Evolutionary conservation across 2,888 invertebrate genomes (phyloP).

Genomic region (Epirrita christyi): DNA sequence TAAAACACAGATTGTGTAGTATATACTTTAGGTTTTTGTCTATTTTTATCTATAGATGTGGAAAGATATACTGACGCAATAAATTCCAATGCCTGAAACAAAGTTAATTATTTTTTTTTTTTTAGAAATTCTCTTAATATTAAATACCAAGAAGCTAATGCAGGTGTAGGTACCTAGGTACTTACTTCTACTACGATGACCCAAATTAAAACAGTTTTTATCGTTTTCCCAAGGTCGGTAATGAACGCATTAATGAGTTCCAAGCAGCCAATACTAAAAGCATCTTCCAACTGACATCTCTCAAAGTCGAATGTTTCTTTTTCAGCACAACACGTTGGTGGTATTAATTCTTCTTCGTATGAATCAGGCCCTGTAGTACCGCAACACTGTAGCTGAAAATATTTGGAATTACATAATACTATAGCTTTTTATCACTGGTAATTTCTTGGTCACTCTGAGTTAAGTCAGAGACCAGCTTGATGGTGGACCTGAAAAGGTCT

Average conservation of each 20-base stretch:
- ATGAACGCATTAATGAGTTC: conserved; percentile 2
- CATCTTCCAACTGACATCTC: conserved; percentile 10
- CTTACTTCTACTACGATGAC: conserved; percentile 15
- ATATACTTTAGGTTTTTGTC: background rate
- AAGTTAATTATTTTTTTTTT: background rate
- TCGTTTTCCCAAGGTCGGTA: background rate
- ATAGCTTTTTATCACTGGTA: no score
- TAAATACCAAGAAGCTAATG: no score
- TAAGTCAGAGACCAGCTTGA: no score
- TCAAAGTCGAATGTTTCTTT: background rate
- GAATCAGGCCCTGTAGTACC: conserved; percentile 18
- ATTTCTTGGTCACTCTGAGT: no score
- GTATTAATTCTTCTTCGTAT: conserved; percentile 9
- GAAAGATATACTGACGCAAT: conserved; percentile 10
- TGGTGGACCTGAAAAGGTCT: no score
- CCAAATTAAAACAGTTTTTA: conserved; percentile 7
- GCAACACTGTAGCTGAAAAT: conserved; percentile 14
- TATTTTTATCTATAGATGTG: background rate
- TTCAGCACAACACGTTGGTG: conserved; percentile 9
- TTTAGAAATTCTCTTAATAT: no score
- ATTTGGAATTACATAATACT: no score
- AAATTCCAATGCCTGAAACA: conserved; percentile 16
- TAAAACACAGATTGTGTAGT: background rate
- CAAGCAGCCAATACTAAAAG: conserved; percentile 12
- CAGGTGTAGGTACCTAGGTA: no score